Base-by-base conservation (phyloP, 2,888 invertebrate genomes). In the Ferrisia virgata region DNA sequence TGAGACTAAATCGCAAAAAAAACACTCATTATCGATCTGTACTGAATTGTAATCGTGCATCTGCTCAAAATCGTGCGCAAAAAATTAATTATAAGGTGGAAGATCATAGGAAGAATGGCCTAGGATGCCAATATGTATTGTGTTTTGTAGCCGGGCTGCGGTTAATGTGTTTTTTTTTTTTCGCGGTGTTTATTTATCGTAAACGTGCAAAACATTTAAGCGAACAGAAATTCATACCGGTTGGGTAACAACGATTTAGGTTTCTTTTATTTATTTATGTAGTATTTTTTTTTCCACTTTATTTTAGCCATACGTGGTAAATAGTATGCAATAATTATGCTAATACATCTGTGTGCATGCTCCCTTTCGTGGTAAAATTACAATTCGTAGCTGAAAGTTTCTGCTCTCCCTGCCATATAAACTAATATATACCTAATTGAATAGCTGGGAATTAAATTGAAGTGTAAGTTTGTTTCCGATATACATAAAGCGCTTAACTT, bases 401-500 rank as follows among this genome's bases (percentile, higher is more conserved):
- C n/a, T 43, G 11, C 47, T 79, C 31, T 76, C 36, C 72, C 33
- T 79, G 79, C 40, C 79, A 40, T 36, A 36, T 47, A 82, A 58
- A 82, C 58, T 18, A 64, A 81, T 53, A 36, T 82, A 82, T 82
- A 58, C 82, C 82, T 82, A 82, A 82, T 82, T 82, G 82, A 82
- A 82, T 82, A 39, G 82, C 82, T 58, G 82, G 82, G 82, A 82
- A 82, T 82, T 82, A 82, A 82, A 82, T 82, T 82, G 82, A 82
- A 82, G 82, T 82, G 82, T 82, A 82, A 82, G 82, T 82, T 82
- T 82, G 82, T 82, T 82, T 82, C 82, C 82, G 82, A 82, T 82
- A 82, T 58, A 82, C 82, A 82, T 82, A 82, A 82, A 82, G 82
- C 58, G 82, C 82, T 82, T 82, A 58, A 82, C 64, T 82, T 82